These are phyloP conservation scores for Drosophila auraria DNA, from an alignment of 1,140 invertebrate genomes.

Conservation along the genomic window DNA sequence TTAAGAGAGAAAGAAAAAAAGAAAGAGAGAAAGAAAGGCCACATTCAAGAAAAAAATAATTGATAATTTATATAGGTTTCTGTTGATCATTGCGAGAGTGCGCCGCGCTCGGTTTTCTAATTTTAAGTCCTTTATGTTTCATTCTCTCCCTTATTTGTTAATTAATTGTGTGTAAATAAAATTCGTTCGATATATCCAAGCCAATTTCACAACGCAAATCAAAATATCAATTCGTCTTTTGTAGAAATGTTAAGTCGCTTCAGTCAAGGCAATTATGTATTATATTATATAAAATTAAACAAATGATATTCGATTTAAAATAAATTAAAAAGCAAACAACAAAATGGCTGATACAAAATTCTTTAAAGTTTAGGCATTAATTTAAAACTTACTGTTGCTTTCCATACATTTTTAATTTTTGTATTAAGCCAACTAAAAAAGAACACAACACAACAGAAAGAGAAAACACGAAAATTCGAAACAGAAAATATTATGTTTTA, in stretches of 20 bases:
- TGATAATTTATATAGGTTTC: slow-evolving; percentile 50
- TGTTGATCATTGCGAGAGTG: slow-evolving; percentile 54
- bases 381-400: slow-evolving; percentile 73
- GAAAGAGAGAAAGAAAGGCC: slow-evolving; percentile 25
- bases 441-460: slow-evolving; percentile 21
- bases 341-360: slow-evolving; percentile 30
- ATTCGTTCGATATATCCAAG: slow-evolving; percentile 48
- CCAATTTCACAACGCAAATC: slow-evolving; percentile 48
- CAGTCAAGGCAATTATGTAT: slow-evolving; percentile 80
- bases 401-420: slow-evolving; percentile 79
- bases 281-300: slow-evolving; percentile 71
- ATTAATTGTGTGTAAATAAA: slow-evolving; percentile 78
- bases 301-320: slow-evolving; percentile 55
- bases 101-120: slow-evolving; percentile 66
- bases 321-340: slow-evolving; percentile 39
- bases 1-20: slow-evolving; percentile 24
- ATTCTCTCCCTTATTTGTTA: slow-evolving; percentile 54
- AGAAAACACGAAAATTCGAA: slow-evolving; percentile 22
- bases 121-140: slow-evolving; percentile 66
- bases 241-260: slow-evolving; percentile 70
- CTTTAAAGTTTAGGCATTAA: slow-evolving; percentile 70
- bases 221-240: slow-evolving; percentile 74
- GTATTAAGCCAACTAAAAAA: slow-evolving; percentile 64
- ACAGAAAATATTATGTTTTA: slow-evolving; percentile 63
- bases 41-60: slow-evolving; percentile 57